Base-by-base conservation (phyloP, 2,797 vertebrate genomes). In the Coilia nasus region DNA sequence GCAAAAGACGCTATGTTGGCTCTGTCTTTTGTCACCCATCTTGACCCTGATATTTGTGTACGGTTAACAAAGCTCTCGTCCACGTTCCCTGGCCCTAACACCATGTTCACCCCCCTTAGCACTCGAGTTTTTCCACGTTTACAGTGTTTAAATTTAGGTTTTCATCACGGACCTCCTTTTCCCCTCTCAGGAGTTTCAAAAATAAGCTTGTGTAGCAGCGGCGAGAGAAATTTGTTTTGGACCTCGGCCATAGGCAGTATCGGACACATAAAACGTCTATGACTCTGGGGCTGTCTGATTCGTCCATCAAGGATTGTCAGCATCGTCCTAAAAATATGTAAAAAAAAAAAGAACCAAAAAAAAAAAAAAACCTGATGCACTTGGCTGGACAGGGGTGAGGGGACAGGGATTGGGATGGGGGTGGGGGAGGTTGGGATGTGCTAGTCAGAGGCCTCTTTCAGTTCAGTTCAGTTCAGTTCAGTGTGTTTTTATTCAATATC, bases 1-100 rank as follows among this genome's bases (percentile, higher is more conserved):
- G 88, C 85, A 87, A 89, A 86, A 83, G 88, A 88, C 91, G 90
- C 88, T 89, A 91, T 89, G 92, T 88, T 25, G 87, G 88, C 88
- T 91, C 93, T 94, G 92, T 87, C 87, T 94, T 94, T 91, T 94
- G 89, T 94, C 91, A 93, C 86, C 31, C 67, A 81, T 60, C 41
- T 88, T 83, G 81, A 47, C 83, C 71, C 64, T 5, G 82, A 86
- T 89, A 85, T 91, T 92, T 90, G 89, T 87, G 83, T 41, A 87
- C 17, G 4, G 81, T 82, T 25, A 82, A 82, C 47, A 78, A 35
- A 41, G 31, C 31, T 78, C 71, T 19, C 35, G 35, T 17, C 71
- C 19, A 35, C 19, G 71, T 9, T 78, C 71, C 28, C 71, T 35
- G 28, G 71, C 71, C 71, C 15, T 19, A 10, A 35, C 15, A 19